These are phyloP conservation scores for Allacma fusca DNA, from an alignment of 2,888 invertebrate genomes.

Conservation along the genomic window DNA sequence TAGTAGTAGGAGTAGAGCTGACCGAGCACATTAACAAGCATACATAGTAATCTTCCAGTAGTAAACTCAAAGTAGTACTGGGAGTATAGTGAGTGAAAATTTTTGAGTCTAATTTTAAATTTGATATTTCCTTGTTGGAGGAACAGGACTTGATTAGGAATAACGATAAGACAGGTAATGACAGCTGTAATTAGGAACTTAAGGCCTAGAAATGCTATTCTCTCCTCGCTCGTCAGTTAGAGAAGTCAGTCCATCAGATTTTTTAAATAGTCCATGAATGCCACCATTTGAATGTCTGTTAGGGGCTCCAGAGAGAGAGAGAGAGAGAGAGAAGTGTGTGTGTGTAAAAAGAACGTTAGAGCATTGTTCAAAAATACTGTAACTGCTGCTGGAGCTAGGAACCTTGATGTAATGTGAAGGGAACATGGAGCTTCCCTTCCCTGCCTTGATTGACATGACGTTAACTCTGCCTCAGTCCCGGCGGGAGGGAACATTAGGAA, in stretches of 20 bases:
- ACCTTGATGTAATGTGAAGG: constrained; percentile 9
- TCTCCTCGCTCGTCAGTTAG: constrained; percentile 14
- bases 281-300: no score
- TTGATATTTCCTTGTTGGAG: constrained; percentile 21
- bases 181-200: constrained; percentile 55
- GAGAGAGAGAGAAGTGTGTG: no score
- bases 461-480: constrained; percentile 43
- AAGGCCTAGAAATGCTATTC: constrained; percentile 20
- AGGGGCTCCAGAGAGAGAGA: no score
- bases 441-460: constrained; percentile 52
- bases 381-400: background rate
- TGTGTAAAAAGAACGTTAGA: no score
- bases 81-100: background rate
- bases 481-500: constrained; percentile 47
- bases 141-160: constrained; percentile 44
- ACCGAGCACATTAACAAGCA: background rate
- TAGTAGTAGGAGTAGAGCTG: no score
- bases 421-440: constrained; percentile 20
- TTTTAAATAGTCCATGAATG: background rate
- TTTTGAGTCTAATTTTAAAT: constrained; percentile 21
- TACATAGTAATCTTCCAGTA: background rate
- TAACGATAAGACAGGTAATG: constrained; percentile 54
- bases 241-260: background rate
- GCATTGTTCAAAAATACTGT: constrained; percentile 7
- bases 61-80: background rate